Percentiles rank a stretch among this genome's conserved stretches.
These are phyloP conservation scores for Bombus sylvicola DNA, from an alignment of 1,140 invertebrate genomes.

Conservation along the genomic window DNA sequence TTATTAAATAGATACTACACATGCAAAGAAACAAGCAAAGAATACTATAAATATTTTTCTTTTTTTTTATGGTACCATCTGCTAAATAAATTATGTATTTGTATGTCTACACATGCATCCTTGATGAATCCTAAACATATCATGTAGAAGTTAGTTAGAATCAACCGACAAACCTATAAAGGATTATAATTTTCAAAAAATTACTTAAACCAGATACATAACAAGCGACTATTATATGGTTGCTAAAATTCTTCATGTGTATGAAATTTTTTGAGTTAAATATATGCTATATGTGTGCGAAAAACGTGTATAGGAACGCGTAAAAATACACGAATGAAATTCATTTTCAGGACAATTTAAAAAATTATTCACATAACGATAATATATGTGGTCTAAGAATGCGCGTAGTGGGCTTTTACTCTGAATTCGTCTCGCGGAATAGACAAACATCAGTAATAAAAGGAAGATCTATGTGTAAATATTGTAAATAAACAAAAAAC, in stretches of 20 bases:
- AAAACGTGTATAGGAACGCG: not conserved
- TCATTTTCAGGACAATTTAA: conserved; percentile 11
- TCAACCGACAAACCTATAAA: not conserved
- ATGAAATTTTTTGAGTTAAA: conserved; percentile 28
- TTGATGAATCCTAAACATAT: conserved; percentile 24
- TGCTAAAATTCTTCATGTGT: not conserved
- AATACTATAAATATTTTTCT: conserved; percentile 10
- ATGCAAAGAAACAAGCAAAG: conserved; percentile 50
- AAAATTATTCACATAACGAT: conserved; percentile 5
- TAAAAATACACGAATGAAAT: not conserved
- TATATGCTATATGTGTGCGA: conserved; percentile 20
- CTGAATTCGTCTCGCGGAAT: conserved; percentile 50
- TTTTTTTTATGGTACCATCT: not conserved
- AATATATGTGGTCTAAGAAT: conserved; percentile 13
- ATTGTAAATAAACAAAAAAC: conserved; percentile 79
- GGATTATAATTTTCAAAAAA: not conserved
- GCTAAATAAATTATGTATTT: conserved; percentile 27
- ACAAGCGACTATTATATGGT: conserved; percentile 20
- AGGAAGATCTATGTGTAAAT: conserved; percentile 72
- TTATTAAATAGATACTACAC: conserved; percentile 38
- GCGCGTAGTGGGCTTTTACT: conserved; percentile 23
- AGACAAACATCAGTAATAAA: conserved; percentile 71
- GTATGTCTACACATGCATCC: conserved; percentile 31
- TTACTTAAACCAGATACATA: conserved; percentile 33
- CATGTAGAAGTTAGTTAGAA: not conserved